A percentile compares a stretch with the other conserved stretches of the same genome.
Conservation (phyloP, 2,888 invertebrate species). For the Anorthoa munda region DNA sequence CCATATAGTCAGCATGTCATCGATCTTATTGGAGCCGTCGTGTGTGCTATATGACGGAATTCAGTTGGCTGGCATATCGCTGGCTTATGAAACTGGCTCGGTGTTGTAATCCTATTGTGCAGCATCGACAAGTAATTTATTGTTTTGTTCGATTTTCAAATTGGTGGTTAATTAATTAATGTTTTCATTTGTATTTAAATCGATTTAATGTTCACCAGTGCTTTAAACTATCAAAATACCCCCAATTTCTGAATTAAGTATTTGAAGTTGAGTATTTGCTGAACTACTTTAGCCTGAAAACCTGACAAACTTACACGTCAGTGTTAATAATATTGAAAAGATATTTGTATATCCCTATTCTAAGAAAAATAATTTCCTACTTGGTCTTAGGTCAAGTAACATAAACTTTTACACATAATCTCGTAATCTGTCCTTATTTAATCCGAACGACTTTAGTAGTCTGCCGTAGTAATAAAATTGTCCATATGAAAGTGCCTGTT, state of each 20-base stretch:
- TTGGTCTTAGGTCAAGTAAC: neutral
- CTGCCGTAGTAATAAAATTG: conserved; percentile 38
- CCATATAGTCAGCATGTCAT: conserved; percentile 23
- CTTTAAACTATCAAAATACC: too few species aligned
- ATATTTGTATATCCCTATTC: neutral
- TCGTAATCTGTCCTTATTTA: neutral
- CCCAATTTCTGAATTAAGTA: too few species aligned
- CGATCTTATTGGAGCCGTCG: conserved; percentile 55
- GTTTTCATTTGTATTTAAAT: conserved; percentile 18
- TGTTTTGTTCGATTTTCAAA: conserved; percentile 27
- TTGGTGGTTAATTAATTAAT: neutral
- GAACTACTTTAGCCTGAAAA: too few species aligned
- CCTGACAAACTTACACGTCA: too few species aligned
- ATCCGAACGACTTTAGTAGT: conserved; percentile 39
- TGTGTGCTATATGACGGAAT: conserved; percentile 43
- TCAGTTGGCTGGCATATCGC: conserved; percentile 55
- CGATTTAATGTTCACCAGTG: neutral
- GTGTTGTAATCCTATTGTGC: conserved; percentile 48
- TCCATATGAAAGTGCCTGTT: conserved; percentile 30
- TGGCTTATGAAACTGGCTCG: conserved; percentile 52
- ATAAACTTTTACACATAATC: neutral
- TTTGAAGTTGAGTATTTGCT: too few species aligned
- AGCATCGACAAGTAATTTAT: conserved; percentile 46
- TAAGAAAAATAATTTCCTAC: neutral
- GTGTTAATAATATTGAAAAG: neutral